These are phyloP conservation scores for Xenus cinereus DNA, from an alignment of 2,113 vertebrate genomes.

Conservation along the genomic window DNA sequence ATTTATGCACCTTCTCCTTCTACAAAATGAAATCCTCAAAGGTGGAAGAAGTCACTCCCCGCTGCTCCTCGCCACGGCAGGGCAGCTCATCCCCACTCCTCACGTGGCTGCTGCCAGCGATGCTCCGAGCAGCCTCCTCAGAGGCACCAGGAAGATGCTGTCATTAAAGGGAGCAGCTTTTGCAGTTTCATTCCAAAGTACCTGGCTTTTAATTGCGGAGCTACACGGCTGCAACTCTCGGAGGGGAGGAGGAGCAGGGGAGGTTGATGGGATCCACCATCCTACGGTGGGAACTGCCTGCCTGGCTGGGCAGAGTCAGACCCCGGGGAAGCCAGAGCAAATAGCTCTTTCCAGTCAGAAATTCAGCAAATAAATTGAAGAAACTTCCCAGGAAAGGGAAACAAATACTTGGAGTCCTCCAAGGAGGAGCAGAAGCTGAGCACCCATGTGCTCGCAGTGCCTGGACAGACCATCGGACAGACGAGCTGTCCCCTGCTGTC, in stretches of 20 bases:
- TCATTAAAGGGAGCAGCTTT: background rate
- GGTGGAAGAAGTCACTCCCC: background rate
- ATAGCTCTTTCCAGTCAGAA: background rate
- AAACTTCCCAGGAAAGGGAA: background rate
- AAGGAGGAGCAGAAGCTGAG: background rate
- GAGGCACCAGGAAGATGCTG: background rate
- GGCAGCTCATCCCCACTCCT: background rate
- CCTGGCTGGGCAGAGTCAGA: background rate
- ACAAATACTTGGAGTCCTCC: background rate
- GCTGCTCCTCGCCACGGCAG: background rate
- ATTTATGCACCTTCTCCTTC: background rate
- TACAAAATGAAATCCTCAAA: background rate
- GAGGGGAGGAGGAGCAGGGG: background rate
- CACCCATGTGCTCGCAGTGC: accelerated
- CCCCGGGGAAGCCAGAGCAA: background rate
- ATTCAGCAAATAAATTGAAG: background rate
- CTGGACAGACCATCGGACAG: background rate
- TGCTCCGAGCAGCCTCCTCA: background rate
- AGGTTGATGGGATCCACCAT: background rate
- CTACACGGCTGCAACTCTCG: background rate
- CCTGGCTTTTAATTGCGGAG: background rate
- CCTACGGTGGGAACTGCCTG: accelerated
- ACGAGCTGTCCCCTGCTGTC: background rate
- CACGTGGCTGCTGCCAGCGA: background rate
- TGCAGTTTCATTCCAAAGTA: background rate